These are phyloP conservation scores for Corythornis cristatus DNA, from an alignment of 2,113 vertebrate species.

Conservation along the genomic window DNA sequence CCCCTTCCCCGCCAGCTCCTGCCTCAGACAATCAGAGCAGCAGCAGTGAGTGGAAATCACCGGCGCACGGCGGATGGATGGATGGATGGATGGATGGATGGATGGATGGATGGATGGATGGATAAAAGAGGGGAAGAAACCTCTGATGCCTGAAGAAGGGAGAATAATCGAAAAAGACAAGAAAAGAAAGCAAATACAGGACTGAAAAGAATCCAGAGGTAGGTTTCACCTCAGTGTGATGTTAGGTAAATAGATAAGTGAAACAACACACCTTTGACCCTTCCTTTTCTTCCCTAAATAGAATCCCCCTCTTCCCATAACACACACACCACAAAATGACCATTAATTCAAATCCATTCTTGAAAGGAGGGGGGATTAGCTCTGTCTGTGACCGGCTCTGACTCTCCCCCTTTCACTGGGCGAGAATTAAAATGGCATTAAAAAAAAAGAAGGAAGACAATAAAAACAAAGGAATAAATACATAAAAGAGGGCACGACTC, in stretches of 20 bases:
- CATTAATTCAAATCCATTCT: slow-evolving; percentile 36
- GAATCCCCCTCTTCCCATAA: not conserved
- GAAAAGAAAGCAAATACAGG: not conserved
- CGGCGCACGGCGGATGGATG: not conserved
- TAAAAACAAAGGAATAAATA: accelerated
- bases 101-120: not conserved
- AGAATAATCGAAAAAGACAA: not conserved
- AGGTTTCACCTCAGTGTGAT: not conserved
- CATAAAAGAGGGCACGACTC: not conserved
- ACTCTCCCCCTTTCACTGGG: not conserved
- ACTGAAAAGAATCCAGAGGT: not conserved
- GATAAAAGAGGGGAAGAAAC: not conserved
- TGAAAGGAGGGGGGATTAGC: slow-evolving; percentile 16
- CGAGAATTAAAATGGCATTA: not conserved
- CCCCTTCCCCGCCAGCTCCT: slow-evolving; percentile 46
- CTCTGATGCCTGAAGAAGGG: not conserved
- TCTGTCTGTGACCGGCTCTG: not conserved
- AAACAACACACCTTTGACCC: slow-evolving; percentile 19
- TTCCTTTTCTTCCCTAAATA: not conserved
- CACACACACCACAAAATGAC: not conserved
- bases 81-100: not conserved
- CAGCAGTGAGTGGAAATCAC: not conserved
- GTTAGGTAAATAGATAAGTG: not conserved
- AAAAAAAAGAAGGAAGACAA: not conserved
- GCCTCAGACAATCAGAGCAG: slow-evolving; percentile 13